phyloP scores from a whole-genome alignment of 1,140 invertebrate genomes.

The Chironomus striatipennis region DNA sequence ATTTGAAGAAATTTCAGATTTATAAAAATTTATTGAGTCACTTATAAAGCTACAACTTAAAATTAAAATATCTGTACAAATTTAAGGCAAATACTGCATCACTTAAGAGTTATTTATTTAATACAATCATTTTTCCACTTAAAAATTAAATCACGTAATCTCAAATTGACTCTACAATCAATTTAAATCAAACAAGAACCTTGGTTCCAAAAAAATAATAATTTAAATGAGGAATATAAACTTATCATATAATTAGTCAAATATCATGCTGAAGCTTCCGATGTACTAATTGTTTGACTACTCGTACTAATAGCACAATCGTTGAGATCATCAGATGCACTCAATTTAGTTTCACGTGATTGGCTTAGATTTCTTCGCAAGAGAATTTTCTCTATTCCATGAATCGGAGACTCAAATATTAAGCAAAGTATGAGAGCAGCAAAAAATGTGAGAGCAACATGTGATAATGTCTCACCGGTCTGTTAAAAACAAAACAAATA shows the following conservation, averaged over 20 bases:
- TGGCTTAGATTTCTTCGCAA: slow-evolving; percentile 37
- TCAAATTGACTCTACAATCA: background rate
- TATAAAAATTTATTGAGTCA: too few species aligned
- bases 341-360: slow-evolving; percentile 13
- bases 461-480: slow-evolving; percentile 46
- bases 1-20: too few species aligned
- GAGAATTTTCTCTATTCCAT: slow-evolving; percentile 57
- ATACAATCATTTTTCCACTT: too few species aligned
- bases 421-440: slow-evolving; percentile 53
- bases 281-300: slow-evolving; percentile 28
- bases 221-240: too few species aligned
- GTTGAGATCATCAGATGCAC: slow-evolving; percentile 15
- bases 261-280: slow-evolving; percentile 25
- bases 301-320: background rate
- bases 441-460: slow-evolving; percentile 50
- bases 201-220: too few species aligned
- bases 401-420: slow-evolving; percentile 59
- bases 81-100: too few species aligned
- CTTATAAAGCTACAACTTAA: too few species aligned
- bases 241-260: too few species aligned
- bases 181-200: too few species aligned
- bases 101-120: too few species aligned
- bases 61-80: too few species aligned
- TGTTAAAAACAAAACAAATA: too few species aligned
- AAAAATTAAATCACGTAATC: background rate